Conservation (phyloP, 2,797 vertebrate species). For the Coccyzus lansbergi region DNA sequence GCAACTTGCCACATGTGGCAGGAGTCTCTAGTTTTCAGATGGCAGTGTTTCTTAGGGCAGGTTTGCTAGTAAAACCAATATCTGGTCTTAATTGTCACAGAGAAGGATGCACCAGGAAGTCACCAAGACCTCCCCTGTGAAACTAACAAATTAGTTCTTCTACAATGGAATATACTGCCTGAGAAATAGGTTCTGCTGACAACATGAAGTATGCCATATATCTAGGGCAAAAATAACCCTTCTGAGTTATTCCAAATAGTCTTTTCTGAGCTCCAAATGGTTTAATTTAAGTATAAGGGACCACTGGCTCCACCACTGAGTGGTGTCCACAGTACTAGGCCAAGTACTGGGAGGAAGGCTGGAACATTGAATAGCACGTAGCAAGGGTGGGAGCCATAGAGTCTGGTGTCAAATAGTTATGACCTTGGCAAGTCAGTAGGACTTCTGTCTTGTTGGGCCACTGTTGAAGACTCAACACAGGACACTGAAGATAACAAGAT, state of each 20-base stretch:
- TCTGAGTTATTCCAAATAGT: neutral
- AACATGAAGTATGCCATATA: neutral
- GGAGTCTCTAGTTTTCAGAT: neutral
- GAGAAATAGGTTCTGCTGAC: neutral
- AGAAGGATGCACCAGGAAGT: neutral
- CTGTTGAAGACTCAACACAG: neutral
- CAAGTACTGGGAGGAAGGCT: neutral
- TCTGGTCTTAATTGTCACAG: neutral
- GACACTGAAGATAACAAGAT: neutral
- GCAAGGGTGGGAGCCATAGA: neutral
- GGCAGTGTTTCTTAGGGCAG: neutral
- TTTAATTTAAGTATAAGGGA: neutral
- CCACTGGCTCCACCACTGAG: neutral
- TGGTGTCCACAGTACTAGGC: fast-evolving
- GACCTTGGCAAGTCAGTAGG: neutral
- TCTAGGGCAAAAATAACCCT: neutral
- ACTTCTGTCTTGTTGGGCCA: neutral
- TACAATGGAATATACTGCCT: neutral
- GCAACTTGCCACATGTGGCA: neutral
- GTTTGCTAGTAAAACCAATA: neutral
- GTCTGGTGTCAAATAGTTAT: neutral
- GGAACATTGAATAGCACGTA: neutral
- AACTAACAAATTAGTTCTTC: neutral
- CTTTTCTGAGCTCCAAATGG: neutral
- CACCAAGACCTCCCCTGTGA: neutral